Conservation (phyloP, 92 coral and sea anemone species). For the Chrysogorgia sp. region DNA sequence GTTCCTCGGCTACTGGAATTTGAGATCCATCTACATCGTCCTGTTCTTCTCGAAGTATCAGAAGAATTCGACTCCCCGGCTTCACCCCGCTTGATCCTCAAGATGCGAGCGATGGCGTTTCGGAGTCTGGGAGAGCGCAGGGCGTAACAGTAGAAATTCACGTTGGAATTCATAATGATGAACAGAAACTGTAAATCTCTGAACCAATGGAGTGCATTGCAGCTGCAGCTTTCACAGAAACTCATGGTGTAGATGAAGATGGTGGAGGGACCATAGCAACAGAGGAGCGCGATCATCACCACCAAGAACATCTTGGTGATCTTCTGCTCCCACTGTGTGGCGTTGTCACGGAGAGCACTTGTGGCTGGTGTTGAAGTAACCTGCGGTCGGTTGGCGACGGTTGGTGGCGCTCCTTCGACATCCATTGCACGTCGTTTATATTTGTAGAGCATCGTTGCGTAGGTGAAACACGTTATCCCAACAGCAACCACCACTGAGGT, state of each 20-base stretch:
- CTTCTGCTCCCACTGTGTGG: conserved; percentile 12
- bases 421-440: conserved; percentile 28
- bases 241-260: conserved; percentile 24
- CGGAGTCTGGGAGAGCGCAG: conserved; percentile 68
- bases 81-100: conserved; percentile 12
- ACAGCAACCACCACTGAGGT: conserved; percentile 80
- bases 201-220: conserved; percentile 40
- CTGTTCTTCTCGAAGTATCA: no score
- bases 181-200: conserved; percentile 54
- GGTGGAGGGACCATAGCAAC: conserved; percentile 39
- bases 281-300: conserved; percentile 25
- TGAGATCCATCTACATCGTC: no score
- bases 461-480: conserved; percentile 72
- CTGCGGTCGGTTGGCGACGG: background rate
- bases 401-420: background rate
- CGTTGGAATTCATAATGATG: conserved; percentile 50
- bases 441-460: conserved; percentile 72
- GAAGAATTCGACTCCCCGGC: no score
- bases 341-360: conserved; percentile 17
- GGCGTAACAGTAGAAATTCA: conserved; percentile 73
- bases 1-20: no score
- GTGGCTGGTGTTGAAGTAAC: conserved; percentile 20
- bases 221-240: conserved; percentile 42
- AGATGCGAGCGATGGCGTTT: conserved; percentile 49
- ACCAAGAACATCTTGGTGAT: conserved; percentile 36